phyloP scores from a whole-genome alignment of 1,140 invertebrate species.

The Drosophila nannoptera region DNA sequence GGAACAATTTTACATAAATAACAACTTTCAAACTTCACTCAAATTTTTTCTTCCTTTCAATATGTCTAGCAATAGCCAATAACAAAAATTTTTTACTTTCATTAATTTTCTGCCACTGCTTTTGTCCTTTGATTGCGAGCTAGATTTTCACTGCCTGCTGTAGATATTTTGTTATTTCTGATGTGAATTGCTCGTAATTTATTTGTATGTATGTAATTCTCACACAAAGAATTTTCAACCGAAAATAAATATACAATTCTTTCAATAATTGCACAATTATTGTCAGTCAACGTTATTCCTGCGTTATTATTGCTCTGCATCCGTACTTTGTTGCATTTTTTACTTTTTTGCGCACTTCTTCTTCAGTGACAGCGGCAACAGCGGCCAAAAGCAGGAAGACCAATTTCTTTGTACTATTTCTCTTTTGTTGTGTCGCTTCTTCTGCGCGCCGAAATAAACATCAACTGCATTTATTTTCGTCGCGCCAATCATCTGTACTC shows the following conservation, averaged over 20 bases:
- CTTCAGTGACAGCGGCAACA: conserved; percentile 11
- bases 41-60: conserved; percentile 5
- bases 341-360: conserved; percentile 40
- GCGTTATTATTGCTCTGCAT: conserved; percentile 38
- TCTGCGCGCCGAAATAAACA: conserved; percentile 12
- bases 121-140: conserved; percentile 21
- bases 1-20: conserved; percentile 38
- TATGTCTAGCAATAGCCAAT: conserved; percentile 37
- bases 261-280: conserved; percentile 48
- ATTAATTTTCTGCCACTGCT: conserved; percentile 38
- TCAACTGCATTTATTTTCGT: conserved; percentile 17
- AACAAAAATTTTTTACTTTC: conserved; percentile 16
- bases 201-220: conserved; percentile 18
- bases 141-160: conserved; percentile 34
- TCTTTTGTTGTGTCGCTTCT: conserved; percentile 38
- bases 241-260: conserved; percentile 48
- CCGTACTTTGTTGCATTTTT: conserved; percentile 49
- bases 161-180: conserved; percentile 25
- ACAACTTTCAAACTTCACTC: conserved; percentile 14
- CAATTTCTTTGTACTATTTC: conserved; percentile 45
- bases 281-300: conserved; percentile 28
- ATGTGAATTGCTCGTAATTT: conserved; percentile 32
- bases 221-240: conserved; percentile 42
- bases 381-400: conserved; percentile 49
- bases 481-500: conserved; percentile 18